Evolutionary conservation across 2,797 vertebrate genomes (phyloP).

Genomic region (Hirundo rustica): DNA sequence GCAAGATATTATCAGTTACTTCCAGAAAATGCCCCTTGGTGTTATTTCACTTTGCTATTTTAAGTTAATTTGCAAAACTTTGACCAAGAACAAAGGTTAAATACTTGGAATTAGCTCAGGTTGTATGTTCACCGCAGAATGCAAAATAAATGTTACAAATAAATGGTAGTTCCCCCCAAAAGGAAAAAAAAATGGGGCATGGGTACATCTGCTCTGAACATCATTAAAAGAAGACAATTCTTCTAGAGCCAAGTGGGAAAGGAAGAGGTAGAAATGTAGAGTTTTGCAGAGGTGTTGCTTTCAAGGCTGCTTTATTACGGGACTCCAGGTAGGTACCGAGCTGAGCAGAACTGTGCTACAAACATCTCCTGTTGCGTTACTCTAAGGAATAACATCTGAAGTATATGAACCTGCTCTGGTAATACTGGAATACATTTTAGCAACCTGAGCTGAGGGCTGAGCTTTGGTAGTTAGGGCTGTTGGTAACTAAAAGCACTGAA

Average conservation of each 20-base stretch:
- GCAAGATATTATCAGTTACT: slow-evolving; percentile 13
- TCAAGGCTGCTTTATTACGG: not conserved
- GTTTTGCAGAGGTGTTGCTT: not conserved
- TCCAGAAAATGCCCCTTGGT: not conserved
- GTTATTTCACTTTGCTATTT: slow-evolving; percentile 11
- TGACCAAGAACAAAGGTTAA: slow-evolving; percentile 30
- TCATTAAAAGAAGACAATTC: not conserved
- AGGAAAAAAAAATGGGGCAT: not conserved
- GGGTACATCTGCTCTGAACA: not conserved
- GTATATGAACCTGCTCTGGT: not conserved
- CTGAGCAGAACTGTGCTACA: not conserved
- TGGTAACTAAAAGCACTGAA: not conserved
- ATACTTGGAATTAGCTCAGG: slow-evolving; percentile 27
- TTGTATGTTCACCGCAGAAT: not conserved
- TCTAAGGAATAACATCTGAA: not conserved
- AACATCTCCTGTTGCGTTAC: not conserved
- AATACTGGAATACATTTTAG: not conserved
- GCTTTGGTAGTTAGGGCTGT: not conserved
- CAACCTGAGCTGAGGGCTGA: not conserved
- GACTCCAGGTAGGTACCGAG: not conserved
- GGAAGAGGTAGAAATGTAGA: not conserved
- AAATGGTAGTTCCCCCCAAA: not conserved
- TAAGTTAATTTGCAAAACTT: slow-evolving; percentile 28
- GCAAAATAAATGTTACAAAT: not conserved
- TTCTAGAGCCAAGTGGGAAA: not conserved